Conservation (phyloP, 2,113 vertebrate genomes). For the Lophochroa leadbeateri region DNA sequence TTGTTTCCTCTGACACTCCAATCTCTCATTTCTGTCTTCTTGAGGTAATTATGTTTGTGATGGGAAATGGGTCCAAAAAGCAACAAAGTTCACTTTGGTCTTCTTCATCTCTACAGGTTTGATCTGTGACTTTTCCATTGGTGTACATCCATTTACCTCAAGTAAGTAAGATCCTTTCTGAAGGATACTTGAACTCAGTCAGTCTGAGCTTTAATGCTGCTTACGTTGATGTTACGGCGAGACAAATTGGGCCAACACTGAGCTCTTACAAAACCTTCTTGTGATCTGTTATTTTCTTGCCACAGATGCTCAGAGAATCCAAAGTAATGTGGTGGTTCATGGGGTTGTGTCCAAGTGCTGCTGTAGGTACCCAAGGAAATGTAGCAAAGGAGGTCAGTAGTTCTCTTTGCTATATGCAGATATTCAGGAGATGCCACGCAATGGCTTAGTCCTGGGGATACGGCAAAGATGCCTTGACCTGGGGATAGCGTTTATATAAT, state of each 20-base stretch:
- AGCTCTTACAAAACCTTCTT: background rate
- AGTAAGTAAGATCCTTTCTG: background rate
- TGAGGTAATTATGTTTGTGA: background rate
- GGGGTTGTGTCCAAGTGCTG: background rate
- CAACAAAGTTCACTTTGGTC: background rate
- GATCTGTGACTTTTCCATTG: background rate
- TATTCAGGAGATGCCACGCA: background rate
- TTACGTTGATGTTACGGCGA: background rate
- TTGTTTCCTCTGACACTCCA: background rate
- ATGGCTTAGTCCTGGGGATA: background rate
- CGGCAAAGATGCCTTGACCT: background rate
- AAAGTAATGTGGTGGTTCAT: background rate
- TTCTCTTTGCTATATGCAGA: background rate
- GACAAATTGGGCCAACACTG: rapidly evolving
- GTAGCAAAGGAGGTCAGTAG: background rate
- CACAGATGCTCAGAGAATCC: background rate
- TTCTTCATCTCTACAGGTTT: background rate
- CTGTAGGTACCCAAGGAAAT: background rate
- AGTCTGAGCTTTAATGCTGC: background rate
- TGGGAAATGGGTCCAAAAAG: background rate
- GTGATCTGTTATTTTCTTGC: background rate
- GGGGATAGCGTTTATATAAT: background rate
- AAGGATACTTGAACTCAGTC: background rate
- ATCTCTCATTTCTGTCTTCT: background rate
- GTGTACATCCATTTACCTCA: background rate